Conservation (phyloP, 2,888 invertebrate genomes). For the Panorpa germanica region DNA sequence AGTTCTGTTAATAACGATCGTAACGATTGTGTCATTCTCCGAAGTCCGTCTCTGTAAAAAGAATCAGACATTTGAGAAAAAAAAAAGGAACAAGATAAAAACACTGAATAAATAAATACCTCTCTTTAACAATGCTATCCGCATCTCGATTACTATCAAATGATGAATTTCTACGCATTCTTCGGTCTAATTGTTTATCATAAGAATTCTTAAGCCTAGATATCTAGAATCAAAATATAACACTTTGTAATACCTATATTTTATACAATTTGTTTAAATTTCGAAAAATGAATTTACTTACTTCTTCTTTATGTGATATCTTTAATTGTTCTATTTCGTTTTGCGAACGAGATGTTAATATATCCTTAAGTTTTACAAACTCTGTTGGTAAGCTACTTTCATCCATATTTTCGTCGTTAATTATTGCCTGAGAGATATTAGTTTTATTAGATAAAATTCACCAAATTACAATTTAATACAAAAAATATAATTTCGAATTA, state of each 20-base stretch:
- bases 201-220: slow-evolving; percentile 23
- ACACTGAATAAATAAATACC: slow-evolving; percentile 5
- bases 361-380: slow-evolving; percentile 48
- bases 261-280: no score
- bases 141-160: slow-evolving; percentile 23
- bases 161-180: slow-evolving; percentile 22
- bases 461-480: no score
- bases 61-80: slow-evolving; percentile 9
- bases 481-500: no score
- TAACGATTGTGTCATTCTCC: slow-evolving; percentile 41
- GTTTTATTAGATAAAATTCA: no score
- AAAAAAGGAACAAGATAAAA: slow-evolving; percentile 6
- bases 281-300: slow-evolving; percentile 23
- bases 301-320: slow-evolving; percentile 39
- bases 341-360: slow-evolving; percentile 47
- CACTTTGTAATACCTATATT: background rate
- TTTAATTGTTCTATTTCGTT: slow-evolving; percentile 34
- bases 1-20: slow-evolving; percentile 47
- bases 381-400: slow-evolving; percentile 58
- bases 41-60: slow-evolving; percentile 39
- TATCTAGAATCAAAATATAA: slow-evolving; percentile 17
- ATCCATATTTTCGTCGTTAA: slow-evolving; percentile 45
- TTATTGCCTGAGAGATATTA: slow-evolving; percentile 55
- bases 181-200: slow-evolving; percentile 24
- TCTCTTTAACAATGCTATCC: slow-evolving; percentile 21